A percentile compares a stretch with the other conserved stretches of the same genome.
Conservation (phyloP, 1,140 invertebrate genomes). For the Steinernema khuongi region DNA sequence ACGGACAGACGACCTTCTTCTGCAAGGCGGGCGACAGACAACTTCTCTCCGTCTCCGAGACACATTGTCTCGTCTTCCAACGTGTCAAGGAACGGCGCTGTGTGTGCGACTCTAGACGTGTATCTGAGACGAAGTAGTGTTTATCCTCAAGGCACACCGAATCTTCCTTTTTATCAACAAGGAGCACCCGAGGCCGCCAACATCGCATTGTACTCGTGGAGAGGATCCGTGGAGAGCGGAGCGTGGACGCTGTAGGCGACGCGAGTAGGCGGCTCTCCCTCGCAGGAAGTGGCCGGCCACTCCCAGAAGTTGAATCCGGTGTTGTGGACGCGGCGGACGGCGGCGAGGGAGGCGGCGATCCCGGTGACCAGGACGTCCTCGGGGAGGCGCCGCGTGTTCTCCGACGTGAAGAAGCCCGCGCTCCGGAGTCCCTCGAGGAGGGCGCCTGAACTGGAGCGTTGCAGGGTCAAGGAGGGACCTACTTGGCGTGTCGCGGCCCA, state of each 20-base stretch:
- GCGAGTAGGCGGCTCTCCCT: not conserved
- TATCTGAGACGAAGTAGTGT: too few relatives aligned
- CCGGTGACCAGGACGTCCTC: not conserved
- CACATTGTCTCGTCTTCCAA: too few relatives aligned
- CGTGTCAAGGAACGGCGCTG: too few relatives aligned
- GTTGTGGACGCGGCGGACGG: not conserved
- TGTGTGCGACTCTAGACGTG: too few relatives aligned
- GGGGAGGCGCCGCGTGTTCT: not conserved
- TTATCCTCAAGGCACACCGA: not conserved
- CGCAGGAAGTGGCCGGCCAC: not conserved
- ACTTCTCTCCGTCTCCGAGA: too few relatives aligned
- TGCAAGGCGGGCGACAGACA: too few relatives aligned
- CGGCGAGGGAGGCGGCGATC: not conserved
- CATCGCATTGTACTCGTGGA: not conserved
- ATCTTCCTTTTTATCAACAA: not conserved
- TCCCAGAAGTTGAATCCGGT: not conserved
- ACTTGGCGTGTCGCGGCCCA: not conserved
- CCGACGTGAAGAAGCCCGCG: not conserved
- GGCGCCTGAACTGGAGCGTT: not conserved
- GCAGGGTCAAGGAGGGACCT: not conserved
- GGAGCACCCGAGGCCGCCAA: not conserved
- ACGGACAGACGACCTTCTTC: too few relatives aligned
- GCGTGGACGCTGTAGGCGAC: slow-evolving; percentile 1
- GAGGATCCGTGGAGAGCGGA: not conserved
- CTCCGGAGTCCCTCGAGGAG: not conserved